Percentiles rank a stretch among this genome's conserved stretches.
phyloP scores from a whole-genome alignment of 2,888 invertebrate species.

The Latrodectus hesperus region DNA sequence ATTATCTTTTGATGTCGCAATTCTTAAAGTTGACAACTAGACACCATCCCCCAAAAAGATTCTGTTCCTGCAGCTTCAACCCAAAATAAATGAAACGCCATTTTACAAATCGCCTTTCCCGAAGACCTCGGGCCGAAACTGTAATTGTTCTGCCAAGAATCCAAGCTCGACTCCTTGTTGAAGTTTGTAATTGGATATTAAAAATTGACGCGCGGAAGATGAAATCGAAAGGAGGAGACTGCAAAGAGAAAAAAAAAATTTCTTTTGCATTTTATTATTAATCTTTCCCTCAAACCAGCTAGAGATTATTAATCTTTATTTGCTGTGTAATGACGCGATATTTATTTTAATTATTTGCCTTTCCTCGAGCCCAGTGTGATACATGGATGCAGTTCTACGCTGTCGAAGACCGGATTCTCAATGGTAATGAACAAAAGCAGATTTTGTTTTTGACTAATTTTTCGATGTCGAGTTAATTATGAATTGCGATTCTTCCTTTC shows the following conservation, averaged over 20 bases:
- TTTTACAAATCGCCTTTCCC: slow-evolving; percentile 30
- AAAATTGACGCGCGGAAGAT: slow-evolving; percentile 31
- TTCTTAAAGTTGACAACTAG: slow-evolving; percentile 29
- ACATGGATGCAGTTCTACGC: background rate
- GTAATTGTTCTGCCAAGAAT: slow-evolving; percentile 44
- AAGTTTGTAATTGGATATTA: slow-evolving; percentile 62
- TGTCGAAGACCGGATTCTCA: too few relatives aligned
- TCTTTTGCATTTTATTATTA: slow-evolving; percentile 50
- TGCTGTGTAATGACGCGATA: slow-evolving; percentile 54
- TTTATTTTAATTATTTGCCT: slow-evolving; percentile 55
- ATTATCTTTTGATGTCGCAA: slow-evolving; percentile 17
- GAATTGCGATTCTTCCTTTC: too few relatives aligned
- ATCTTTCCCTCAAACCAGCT: slow-evolving; percentile 29
- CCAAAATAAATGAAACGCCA: slow-evolving; percentile 41
- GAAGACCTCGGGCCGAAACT: slow-evolving; percentile 30
- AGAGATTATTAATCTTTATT: slow-evolving; percentile 60
- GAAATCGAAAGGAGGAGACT: slow-evolving; percentile 4
- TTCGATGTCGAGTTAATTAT: too few relatives aligned
- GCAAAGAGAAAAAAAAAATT: slow-evolving; percentile 16
- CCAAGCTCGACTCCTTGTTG: background rate
- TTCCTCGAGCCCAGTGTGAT: slow-evolving; percentile 12
- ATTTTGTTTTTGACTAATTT: too few relatives aligned
- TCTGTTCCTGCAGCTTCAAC: background rate
- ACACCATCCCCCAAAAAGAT: slow-evolving; percentile 26
- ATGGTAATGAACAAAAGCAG: too few relatives aligned